phyloP scores from a whole-genome alignment of 2,797 vertebrate species.

The Fundulus diaphanus region DNA sequence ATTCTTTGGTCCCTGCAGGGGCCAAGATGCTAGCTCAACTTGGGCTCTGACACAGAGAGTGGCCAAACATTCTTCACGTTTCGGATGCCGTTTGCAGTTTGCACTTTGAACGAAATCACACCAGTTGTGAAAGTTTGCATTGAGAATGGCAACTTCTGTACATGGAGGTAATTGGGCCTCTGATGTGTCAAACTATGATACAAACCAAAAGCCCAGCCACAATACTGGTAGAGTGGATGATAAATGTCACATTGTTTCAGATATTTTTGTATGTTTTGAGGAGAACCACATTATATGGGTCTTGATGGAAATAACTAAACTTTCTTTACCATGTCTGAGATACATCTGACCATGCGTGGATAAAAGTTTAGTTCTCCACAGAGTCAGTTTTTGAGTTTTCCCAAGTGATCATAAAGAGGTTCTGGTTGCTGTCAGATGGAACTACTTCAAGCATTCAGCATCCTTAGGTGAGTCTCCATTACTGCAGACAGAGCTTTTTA shows the following conservation, averaged over 20 bases:
- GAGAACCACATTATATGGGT: background rate
- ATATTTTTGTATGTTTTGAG: background rate
- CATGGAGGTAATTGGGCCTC: too few relatives aligned
- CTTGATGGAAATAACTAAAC: conserved; percentile 28
- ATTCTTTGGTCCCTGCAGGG: conserved; percentile 74
- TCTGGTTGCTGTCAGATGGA: too few relatives aligned
- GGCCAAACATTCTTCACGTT: conserved; percentile 57
- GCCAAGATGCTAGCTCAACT: conserved; percentile 61
- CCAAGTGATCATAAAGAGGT: background rate
- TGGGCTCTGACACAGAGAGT: conserved; percentile 73
- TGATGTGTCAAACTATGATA: background rate
- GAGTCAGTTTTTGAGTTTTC: conserved; percentile 22
- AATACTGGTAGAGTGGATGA: background rate
- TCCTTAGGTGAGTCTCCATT: background rate
- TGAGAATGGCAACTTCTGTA: background rate
- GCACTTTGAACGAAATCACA: background rate
- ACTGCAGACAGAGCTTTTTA: background rate
- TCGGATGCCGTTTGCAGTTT: conserved; percentile 42
- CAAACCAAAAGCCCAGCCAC: background rate
- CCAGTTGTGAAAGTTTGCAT: background rate
- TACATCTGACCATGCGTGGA: conserved; percentile 68
- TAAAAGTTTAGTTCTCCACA: conserved; percentile 71
- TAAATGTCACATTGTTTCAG: background rate
- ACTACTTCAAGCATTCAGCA: too few relatives aligned
- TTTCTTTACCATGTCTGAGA: conserved; percentile 69